A percentile compares a stretch with the other conserved stretches of the same genome.
These are phyloP conservation scores for Galeruca laticollis DNA, from an alignment of 2,888 invertebrate genomes.

Conservation along the genomic window DNA sequence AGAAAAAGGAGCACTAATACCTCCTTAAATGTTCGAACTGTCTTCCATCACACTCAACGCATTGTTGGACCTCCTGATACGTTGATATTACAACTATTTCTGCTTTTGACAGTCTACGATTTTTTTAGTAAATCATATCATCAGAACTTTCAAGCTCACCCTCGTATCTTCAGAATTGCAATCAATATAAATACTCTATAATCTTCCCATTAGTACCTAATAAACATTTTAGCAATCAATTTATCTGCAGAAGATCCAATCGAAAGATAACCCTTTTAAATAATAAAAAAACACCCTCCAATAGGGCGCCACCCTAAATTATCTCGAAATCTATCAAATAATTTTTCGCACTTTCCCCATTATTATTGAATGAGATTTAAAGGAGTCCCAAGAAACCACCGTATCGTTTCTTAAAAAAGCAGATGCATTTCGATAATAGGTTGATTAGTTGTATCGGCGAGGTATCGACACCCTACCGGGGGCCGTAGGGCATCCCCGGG, in stretches of 20 bases:
- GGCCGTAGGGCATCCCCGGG: slow-evolving; percentile 38
- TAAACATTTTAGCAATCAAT: slow-evolving; percentile 19
- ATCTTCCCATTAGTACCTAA: background rate
- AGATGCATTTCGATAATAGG: slow-evolving; percentile 51
- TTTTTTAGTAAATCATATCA: too few species aligned
- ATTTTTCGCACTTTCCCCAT: slow-evolving; percentile 27
- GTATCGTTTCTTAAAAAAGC: slow-evolving; percentile 40
- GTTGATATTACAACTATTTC: too few species aligned
- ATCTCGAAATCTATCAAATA: slow-evolving; percentile 13
- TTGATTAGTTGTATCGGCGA: slow-evolving; percentile 53
- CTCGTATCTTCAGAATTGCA: background rate
- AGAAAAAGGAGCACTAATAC: too few species aligned
- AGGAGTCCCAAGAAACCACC: slow-evolving; percentile 14
- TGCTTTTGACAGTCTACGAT: too few species aligned
- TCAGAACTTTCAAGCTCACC: background rate
- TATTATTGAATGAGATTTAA: background rate
- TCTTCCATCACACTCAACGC: too few species aligned
- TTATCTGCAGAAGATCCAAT: slow-evolving; percentile 3
- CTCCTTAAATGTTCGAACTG: too few species aligned
- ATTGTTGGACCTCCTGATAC: too few species aligned
- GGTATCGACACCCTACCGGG: slow-evolving; percentile 51
- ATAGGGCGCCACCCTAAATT: slow-evolving; percentile 27
- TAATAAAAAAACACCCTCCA: background rate
- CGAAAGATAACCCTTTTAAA: slow-evolving; percentile 22
- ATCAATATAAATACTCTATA: background rate